phyloP scores from a whole-genome alignment of 2,888 invertebrate genomes.

The Boloria euphrosyne region DNA sequence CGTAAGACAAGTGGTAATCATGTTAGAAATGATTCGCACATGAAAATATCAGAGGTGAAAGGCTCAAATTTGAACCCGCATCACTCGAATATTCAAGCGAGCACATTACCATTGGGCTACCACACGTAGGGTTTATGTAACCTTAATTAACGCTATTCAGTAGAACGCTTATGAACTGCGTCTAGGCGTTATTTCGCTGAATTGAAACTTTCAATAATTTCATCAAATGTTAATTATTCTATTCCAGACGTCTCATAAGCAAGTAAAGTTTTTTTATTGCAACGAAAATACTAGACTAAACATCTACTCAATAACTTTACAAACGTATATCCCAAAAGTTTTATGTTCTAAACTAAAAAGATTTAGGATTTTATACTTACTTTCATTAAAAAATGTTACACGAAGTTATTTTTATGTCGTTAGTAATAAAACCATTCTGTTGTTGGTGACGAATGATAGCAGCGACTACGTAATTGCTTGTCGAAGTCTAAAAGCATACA shows the following conservation, averaged over 20 bases:
- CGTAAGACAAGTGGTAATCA: too few species aligned
- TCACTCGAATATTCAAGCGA: too few species aligned
- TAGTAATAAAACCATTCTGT: constrained; percentile 63
- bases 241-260: background rate
- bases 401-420: constrained; percentile 31
- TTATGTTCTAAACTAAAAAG: too few species aligned
- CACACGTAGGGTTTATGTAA: constrained; percentile 18
- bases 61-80: too few species aligned
- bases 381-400: constrained; percentile 16
- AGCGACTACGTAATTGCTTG: constrained; percentile 73
- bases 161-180: constrained; percentile 24
- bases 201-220: constrained; percentile 23
- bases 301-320: background rate
- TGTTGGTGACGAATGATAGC: constrained; percentile 71
- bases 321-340: too few species aligned
- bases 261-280: too few species aligned
- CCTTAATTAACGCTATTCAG: constrained; percentile 36
- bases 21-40: too few species aligned
- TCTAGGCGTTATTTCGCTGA: constrained; percentile 15
- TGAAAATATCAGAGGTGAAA: too few species aligned
- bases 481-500: constrained; percentile 80
- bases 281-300: too few species aligned
- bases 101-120: too few species aligned
- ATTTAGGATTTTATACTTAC: background rate
- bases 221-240: constrained; percentile 12